phyloP scores from a whole-genome alignment of 1,140 invertebrate genomes.

The Octopus bimaculoides region DNA sequence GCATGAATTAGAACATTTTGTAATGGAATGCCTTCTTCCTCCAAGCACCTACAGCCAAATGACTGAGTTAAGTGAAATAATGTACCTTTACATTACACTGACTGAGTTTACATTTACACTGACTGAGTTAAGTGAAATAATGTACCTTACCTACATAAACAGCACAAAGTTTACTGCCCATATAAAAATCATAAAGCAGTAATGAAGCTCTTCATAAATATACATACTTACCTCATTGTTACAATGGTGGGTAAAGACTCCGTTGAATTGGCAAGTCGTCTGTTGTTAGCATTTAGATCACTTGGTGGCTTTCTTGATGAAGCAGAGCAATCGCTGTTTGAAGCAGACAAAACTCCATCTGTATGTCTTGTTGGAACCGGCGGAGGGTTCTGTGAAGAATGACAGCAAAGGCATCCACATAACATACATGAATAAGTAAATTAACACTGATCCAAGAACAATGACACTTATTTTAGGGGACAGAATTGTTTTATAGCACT shows the following conservation, averaged over 20 bases:
- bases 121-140: no score
- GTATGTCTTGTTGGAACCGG: background rate
- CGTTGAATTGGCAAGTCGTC: constrained; percentile 8
- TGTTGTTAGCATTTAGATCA: constrained; percentile 1
- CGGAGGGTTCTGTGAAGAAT: background rate
- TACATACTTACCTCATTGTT: constrained; percentile 11
- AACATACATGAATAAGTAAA: background rate
- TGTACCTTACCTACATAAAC: no score
- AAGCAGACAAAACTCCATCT: background rate
- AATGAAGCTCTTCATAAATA: background rate
- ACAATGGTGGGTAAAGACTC: constrained; percentile 11
- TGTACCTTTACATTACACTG: no score
- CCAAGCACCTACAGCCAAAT: no score
- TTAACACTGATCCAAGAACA: background rate
- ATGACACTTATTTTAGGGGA: no score
- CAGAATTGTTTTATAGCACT: no score
- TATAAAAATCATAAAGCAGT: no score
- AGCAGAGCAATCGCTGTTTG: background rate
- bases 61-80: no score
- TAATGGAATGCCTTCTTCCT: no score
- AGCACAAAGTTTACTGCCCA: no score
- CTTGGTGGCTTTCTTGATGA: background rate
- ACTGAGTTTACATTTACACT: no score
- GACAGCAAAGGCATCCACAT: background rate
- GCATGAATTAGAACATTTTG: no score